Conservation (phyloP, 2,888 invertebrate genomes). For the Hypomecis atomaria region DNA sequence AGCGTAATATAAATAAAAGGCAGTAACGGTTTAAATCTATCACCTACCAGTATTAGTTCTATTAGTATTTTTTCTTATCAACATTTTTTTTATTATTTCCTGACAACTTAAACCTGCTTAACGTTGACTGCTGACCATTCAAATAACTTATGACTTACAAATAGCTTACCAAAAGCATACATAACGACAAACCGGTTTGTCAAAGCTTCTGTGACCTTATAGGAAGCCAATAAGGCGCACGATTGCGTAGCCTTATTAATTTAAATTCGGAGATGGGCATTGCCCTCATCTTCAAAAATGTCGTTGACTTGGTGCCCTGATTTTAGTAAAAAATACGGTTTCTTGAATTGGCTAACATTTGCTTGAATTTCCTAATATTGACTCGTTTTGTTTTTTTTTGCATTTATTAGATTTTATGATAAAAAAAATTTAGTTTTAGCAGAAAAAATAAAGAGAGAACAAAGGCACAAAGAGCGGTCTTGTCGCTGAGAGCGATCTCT, state of each 20-base stretch:
- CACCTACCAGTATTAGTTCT: too few relatives aligned
- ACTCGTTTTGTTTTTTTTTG: neutral
- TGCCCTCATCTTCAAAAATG: slow-evolving; percentile 15
- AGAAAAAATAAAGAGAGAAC: neutral
- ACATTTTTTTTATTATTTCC: too few relatives aligned
- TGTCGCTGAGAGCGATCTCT: too few relatives aligned
- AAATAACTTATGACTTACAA: too few relatives aligned
- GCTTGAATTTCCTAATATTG: neutral
- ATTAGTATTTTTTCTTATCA: too few relatives aligned
- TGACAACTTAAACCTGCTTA: too few relatives aligned
- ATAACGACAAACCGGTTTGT: neutral
- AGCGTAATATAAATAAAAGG: too few relatives aligned
- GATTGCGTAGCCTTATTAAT: slow-evolving; percentile 15
- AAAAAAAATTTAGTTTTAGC: neutral
- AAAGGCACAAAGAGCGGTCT: neutral
- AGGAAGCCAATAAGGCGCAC: slow-evolving; percentile 4
- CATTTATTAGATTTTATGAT: neutral
- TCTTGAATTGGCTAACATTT: neutral
- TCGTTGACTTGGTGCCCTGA: slow-evolving; percentile 9
- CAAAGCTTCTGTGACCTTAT: slow-evolving; percentile 14
- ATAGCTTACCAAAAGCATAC: slow-evolving; percentile 1
- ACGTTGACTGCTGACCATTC: too few relatives aligned
- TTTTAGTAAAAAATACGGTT: slow-evolving; percentile 11
- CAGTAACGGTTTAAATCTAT: too few relatives aligned
- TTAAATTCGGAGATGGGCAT: slow-evolving; percentile 8